Evolutionary conservation across 2,113 vertebrate genomes (phyloP).

Genomic region (Recurvirostra avosetta): DNA sequence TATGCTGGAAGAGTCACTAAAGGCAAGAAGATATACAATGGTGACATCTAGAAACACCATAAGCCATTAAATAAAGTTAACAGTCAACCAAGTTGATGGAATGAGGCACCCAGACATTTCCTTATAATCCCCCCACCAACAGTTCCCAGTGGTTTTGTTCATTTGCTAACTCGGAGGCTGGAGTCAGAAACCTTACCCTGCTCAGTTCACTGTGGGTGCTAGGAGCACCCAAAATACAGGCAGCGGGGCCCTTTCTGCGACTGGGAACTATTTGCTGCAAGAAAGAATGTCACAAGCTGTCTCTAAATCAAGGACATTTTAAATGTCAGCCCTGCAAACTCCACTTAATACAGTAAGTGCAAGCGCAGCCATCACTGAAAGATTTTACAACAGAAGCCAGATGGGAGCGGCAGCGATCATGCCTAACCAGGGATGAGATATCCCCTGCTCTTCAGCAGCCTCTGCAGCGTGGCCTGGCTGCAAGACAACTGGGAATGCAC

Average conservation of each 20-base stretch:
- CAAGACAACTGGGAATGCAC: background rate
- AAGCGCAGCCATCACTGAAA: background rate
- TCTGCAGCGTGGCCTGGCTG: background rate
- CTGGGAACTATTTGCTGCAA: background rate
- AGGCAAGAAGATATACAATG: background rate
- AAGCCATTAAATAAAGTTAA: background rate
- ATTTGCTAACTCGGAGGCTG: background rate
- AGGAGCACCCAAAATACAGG: background rate
- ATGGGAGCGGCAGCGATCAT: background rate
- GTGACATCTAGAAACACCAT: background rate
- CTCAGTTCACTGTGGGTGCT: background rate
- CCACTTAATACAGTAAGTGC: background rate
- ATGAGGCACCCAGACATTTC: background rate
- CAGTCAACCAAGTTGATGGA: background rate
- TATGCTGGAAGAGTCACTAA: background rate
- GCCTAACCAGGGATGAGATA: background rate
- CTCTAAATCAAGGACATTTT: background rate
- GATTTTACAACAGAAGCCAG: background rate
- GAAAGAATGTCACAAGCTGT: background rate
- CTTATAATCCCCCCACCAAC: background rate
- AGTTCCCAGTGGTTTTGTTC: background rate
- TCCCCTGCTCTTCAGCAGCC: background rate
- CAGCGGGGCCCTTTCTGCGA: background rate
- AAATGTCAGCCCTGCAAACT: background rate
- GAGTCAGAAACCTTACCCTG: background rate